These are phyloP conservation scores for Acanthosoma haemorrhoidale DNA, from an alignment of 2,888 invertebrate species.

Conservation along the genomic window DNA sequence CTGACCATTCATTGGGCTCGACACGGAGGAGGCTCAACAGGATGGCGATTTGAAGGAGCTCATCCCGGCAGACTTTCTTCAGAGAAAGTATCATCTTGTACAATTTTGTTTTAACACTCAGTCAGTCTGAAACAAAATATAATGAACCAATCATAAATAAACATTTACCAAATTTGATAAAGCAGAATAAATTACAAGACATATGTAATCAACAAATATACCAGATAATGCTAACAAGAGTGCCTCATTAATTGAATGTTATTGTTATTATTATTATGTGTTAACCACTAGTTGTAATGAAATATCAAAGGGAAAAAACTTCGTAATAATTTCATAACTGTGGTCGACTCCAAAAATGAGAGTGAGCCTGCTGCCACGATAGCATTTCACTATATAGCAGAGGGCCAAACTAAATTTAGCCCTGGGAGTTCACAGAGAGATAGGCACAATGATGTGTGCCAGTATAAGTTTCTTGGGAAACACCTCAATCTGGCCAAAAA, in stretches of 20 bases:
- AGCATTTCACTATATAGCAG: constrained; percentile 1
- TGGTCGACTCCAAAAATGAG: neutral
- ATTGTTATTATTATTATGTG: too few relatives aligned
- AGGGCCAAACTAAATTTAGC: constrained; percentile 21
- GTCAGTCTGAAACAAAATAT: constrained; percentile 8
- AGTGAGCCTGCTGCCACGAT: constrained; percentile 13
- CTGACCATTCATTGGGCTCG: constrained; percentile 50
- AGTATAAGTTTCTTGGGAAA: neutral
- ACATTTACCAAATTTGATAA: neutral
- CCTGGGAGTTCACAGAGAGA: neutral
- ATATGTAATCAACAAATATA: neutral
- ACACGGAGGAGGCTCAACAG: constrained; percentile 68
- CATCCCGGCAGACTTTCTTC: constrained; percentile 76
- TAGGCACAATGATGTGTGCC: neutral
- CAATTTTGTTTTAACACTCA: neutral
- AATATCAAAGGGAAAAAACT: neutral
- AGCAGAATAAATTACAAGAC: neutral
- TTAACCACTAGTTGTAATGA: neutral
- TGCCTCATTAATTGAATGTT: neutral
- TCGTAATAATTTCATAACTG: neutral
- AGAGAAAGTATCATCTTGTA: constrained; percentile 64
- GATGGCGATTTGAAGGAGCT: constrained; percentile 73
- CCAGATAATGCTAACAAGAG: neutral
- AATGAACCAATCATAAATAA: neutral
- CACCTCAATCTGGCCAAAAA: too few relatives aligned